These are phyloP conservation scores for Schizopygopsis malacanthus DNA, from an alignment of 2,797 vertebrate species.

Conservation along the genomic window DNA sequence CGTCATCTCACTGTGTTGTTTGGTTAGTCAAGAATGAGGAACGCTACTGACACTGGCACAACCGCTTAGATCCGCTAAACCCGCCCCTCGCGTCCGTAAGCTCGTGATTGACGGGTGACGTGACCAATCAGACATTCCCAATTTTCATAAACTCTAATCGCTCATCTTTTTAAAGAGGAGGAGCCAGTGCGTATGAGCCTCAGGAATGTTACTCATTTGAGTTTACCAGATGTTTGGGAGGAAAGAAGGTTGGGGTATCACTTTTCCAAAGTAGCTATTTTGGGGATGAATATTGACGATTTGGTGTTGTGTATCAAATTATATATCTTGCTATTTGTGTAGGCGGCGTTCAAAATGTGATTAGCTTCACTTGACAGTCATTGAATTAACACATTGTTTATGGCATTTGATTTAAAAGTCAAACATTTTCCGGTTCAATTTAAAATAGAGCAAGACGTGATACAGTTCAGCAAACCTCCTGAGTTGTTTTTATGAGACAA, in stretches of 20 bases:
- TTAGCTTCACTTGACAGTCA: background rate
- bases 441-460: background rate
- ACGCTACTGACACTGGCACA: slow-evolving; percentile 72
- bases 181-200: slow-evolving; percentile 37
- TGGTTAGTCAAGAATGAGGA: slow-evolving; percentile 66
- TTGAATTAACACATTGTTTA: background rate
- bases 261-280: background rate
- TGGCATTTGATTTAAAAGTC: background rate
- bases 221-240: slow-evolving; percentile 58
- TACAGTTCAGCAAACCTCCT: background rate
- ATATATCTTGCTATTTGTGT: background rate
- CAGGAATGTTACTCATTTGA: slow-evolving; percentile 38
- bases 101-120: slow-evolving; percentile 61
- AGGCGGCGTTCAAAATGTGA: background rate
- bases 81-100: slow-evolving; percentile 58
- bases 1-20: slow-evolving; percentile 22
- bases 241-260: slow-evolving; percentile 3
- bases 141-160: slow-evolving; percentile 19
- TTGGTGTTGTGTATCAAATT: background rate
- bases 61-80: slow-evolving; percentile 59
- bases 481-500: background rate
- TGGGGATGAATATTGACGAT: background rate
- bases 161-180: slow-evolving; percentile 48
- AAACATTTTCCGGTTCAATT: background rate
- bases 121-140: slow-evolving; percentile 65